Evolutionary conservation across 2,888 invertebrate genomes (phyloP).

Genomic region (Syritta pipiens): DNA sequence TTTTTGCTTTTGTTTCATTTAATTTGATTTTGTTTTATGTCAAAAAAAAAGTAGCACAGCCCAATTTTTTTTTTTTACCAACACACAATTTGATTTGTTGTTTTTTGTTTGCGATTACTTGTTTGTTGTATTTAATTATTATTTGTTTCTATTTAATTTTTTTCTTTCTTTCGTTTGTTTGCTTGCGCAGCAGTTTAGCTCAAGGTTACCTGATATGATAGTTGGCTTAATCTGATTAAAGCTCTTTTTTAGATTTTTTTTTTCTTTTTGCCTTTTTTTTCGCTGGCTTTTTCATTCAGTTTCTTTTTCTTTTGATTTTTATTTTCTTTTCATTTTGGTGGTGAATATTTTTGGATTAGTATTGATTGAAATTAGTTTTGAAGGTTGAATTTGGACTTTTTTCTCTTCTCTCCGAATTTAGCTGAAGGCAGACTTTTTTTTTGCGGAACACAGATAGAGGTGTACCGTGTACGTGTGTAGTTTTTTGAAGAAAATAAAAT

Average conservation of each 20-base stretch:
- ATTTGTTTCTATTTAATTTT: constrained; percentile 43
- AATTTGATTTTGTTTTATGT: not conserved
- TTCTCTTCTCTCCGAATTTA: constrained; percentile 4
- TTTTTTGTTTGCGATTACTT: constrained; percentile 46
- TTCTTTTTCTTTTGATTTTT: constrained; percentile 10
- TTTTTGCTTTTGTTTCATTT: too few species aligned
- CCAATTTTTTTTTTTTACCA: constrained; percentile 15
- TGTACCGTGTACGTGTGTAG: not conserved
- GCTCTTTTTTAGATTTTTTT: constrained; percentile 36
- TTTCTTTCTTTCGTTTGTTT: constrained; percentile 39
- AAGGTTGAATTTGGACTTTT: constrained; percentile 43
- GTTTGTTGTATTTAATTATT: constrained; percentile 63
- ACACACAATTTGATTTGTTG: constrained; percentile 1
- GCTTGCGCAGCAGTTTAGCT: constrained; percentile 56
- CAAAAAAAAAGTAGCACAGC: constrained; percentile 53
- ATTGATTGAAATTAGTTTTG: constrained; percentile 60
- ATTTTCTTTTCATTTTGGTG: constrained; percentile 30
- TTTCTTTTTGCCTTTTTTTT: not conserved
- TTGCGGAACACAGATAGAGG: constrained; percentile 13
- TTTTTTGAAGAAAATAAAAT: constrained; percentile 13
- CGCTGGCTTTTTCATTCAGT: not conserved
- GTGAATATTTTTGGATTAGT: constrained; percentile 55
- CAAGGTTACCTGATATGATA: constrained; percentile 68
- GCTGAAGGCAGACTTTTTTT: constrained; percentile 53
- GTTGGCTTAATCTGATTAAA: constrained; percentile 66